Conservation (phyloP, 2,797 vertebrate genomes). For the Gila robusta region DNA sequence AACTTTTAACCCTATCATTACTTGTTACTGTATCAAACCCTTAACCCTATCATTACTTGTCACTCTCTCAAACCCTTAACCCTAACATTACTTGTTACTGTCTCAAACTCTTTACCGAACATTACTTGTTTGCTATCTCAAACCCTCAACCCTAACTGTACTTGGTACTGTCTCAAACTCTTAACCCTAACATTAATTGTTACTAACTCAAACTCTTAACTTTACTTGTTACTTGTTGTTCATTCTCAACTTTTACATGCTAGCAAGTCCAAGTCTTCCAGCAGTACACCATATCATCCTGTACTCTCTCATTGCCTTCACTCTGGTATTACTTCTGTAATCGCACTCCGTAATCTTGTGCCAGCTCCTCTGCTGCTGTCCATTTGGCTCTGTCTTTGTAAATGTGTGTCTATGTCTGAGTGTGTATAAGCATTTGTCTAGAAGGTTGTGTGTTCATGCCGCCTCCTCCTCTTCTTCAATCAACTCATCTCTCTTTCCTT, state of each 20-base stretch:
- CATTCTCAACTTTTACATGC: neutral
- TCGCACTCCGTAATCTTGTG: neutral
- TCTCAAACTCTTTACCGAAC: neutral
- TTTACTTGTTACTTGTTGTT: neutral
- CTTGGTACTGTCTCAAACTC: neutral
- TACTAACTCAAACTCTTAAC: neutral
- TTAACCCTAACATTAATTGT: neutral
- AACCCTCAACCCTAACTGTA: too few species aligned
- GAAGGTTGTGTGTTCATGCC: conserved; percentile 12
- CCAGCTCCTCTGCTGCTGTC: neutral
- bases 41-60: neutral
- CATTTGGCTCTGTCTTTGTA: neutral
- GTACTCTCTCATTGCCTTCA: neutral
- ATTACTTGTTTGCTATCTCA: neutral
- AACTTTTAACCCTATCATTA: neutral
- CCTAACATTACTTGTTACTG: neutral
- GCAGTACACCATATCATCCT: neutral
- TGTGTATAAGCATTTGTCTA: conserved; percentile 42
- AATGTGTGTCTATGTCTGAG: neutral
- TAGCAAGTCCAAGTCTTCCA: neutral
- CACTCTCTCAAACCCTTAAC: too few species aligned
- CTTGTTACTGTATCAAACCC: neutral
- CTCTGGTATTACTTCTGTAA: neutral
- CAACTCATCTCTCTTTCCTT: conserved; percentile 13
- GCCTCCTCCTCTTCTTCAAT: conserved; percentile 40